phyloP scores from a whole-genome alignment of 2,113 vertebrate species.

The Pterocles burchelli region DNA sequence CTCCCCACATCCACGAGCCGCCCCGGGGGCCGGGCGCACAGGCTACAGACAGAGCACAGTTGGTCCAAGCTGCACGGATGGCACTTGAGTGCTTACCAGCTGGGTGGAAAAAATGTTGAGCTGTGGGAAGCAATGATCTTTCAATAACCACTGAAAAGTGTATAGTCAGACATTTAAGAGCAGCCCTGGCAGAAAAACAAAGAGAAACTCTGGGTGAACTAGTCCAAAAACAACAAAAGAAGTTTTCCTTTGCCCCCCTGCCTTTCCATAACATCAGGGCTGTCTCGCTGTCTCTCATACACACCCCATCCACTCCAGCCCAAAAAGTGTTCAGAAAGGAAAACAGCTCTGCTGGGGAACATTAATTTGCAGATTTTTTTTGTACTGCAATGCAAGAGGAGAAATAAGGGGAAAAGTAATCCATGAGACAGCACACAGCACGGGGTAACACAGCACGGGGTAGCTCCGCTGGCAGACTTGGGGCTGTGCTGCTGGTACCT shows the following conservation, averaged over 20 bases:
- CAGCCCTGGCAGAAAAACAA: constrained; percentile 48
- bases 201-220: constrained; percentile 29
- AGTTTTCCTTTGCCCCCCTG: constrained; percentile 31
- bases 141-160: constrained; percentile 35
- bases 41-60: background rate
- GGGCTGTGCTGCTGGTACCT: too few species aligned
- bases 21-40: fast-evolving
- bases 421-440: background rate
- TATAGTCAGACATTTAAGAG: constrained; percentile 59
- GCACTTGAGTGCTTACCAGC: background rate
- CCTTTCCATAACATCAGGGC: constrained; percentile 8
- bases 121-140: constrained; percentile 54
- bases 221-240: constrained; percentile 38
- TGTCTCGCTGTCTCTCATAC: background rate
- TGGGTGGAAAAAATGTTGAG: constrained; percentile 58
- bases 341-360: background rate
- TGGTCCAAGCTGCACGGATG: background rate
- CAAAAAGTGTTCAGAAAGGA: background rate
- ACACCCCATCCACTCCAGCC: background rate
- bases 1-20: fast-evolving
- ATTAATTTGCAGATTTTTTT: background rate
- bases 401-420: background rate
- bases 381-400: background rate
- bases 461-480: background rate
- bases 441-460: fast-evolving